These are phyloP conservation scores for Holothuria scabra DNA, from an alignment of 53 echinoderm and acorn worm genomes.

Conservation along the genomic window DNA sequence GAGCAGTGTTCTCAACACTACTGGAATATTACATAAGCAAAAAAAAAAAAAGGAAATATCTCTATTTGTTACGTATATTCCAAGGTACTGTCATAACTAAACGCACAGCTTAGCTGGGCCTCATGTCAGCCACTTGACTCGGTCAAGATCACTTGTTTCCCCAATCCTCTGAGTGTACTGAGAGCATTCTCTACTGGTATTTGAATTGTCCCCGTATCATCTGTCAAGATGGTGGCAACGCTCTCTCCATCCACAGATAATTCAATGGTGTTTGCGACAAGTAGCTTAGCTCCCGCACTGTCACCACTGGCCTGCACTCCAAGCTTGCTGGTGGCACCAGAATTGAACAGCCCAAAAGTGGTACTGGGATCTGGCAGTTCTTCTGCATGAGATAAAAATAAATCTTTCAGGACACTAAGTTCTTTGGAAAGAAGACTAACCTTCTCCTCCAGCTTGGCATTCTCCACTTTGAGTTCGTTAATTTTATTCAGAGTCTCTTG, in stretches of 20 bases:
- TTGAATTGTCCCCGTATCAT: neutral
- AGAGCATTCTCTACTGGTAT: slow-evolving; percentile 11
- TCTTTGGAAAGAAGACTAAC: slow-evolving; percentile 90
- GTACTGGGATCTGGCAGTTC: slow-evolving; percentile 95
- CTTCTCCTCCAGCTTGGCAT: slow-evolving; percentile 84
- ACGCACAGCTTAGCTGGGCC: neutral
- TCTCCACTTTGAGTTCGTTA: slow-evolving; percentile 83
- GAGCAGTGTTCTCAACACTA: too few species aligned
- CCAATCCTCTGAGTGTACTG: neutral
- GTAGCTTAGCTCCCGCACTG: slow-evolving; percentile 1
- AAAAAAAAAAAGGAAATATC: too few species aligned
- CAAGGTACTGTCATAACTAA: too few species aligned
- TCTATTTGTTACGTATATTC: too few species aligned
- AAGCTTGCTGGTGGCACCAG: slow-evolving; percentile 55
- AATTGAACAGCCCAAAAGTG: slow-evolving; percentile 78
- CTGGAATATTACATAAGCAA: too few species aligned
- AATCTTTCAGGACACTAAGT: slow-evolving; percentile 89
- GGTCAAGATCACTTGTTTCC: slow-evolving; percentile 7
- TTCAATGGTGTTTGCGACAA: slow-evolving; percentile 34
- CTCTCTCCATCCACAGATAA: slow-evolving; percentile 28
- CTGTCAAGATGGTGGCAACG: neutral
- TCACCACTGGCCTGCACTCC: neutral
- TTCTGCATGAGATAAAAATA: slow-evolving; percentile 86
- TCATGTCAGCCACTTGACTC: slow-evolving; percentile 42
- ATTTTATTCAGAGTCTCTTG: slow-evolving; percentile 76